A percentile compares a stretch with the other conserved stretches of the same genome.
phyloP scores from a whole-genome alignment of 2,888 invertebrate genomes.

The Hartigia nigra region DNA sequence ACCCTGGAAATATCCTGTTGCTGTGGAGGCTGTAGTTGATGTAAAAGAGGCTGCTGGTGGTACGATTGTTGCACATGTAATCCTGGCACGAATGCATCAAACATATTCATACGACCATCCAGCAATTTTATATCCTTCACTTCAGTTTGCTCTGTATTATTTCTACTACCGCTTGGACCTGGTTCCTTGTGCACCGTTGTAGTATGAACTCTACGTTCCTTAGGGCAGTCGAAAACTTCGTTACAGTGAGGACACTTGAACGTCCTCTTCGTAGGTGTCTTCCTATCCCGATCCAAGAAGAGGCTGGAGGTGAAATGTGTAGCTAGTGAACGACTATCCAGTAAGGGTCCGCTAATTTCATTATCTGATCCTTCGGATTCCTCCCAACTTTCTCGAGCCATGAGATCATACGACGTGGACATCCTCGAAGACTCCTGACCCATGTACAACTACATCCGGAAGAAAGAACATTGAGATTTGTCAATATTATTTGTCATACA shows the following conservation, averaged over 20 bases:
- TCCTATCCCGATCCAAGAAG: slow-evolving; percentile 61
- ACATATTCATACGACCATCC: slow-evolving; percentile 59
- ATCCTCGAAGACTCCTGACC: slow-evolving; percentile 70
- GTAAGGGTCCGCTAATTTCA: slow-evolving; percentile 59
- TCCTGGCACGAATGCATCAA: slow-evolving; percentile 60
- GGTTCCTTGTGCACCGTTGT: slow-evolving; percentile 69
- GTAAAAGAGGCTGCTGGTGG: slow-evolving; percentile 53
- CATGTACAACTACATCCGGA: slow-evolving; percentile 66
- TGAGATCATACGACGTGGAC: slow-evolving; percentile 73
- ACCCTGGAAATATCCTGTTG: slow-evolving; percentile 47
- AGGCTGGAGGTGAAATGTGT: slow-evolving; percentile 63
- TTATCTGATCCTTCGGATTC: slow-evolving; percentile 77
- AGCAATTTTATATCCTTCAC: slow-evolving; percentile 60
- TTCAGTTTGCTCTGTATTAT: slow-evolving; percentile 47
- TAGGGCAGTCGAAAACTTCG: slow-evolving; percentile 71
- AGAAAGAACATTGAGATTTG: slow-evolving; percentile 14
- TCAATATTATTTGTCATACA: neutral
- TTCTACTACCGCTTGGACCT: slow-evolving; percentile 57
- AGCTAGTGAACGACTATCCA: slow-evolving; percentile 62
- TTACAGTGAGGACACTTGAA: slow-evolving; percentile 73
- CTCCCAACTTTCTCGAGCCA: slow-evolving; percentile 77
- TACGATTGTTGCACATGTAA: slow-evolving; percentile 48
- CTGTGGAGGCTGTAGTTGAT: slow-evolving; percentile 59
- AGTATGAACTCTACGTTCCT: slow-evolving; percentile 75
- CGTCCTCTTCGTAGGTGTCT: slow-evolving; percentile 64